Evolutionary conservation across 2,888 invertebrate genomes (phyloP).

Genomic region (Pyrochroa serraticornis): DNA sequence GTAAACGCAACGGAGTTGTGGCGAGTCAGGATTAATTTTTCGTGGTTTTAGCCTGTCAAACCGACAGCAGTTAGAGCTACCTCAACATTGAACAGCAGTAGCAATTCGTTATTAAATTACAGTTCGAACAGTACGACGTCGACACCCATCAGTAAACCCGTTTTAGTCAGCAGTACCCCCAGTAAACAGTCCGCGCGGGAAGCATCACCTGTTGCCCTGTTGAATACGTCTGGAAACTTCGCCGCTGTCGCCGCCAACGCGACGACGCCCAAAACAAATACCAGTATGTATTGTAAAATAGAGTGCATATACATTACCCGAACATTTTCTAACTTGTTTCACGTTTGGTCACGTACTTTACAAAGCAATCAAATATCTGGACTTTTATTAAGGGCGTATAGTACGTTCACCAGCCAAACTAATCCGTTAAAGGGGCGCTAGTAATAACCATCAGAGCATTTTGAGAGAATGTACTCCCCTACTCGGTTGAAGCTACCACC

Average conservation of each 20-base stretch:
- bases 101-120: conserved; percentile 59
- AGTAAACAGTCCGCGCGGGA: conserved; percentile 53
- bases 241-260: conserved; percentile 67
- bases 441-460: too few relatives aligned
- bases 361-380: too few relatives aligned
- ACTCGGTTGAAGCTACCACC: too few relatives aligned
- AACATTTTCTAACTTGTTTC: not conserved
- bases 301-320: not conserved
- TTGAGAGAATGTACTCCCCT: too few relatives aligned
- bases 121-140: conserved; percentile 56
- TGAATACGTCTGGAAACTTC: conserved; percentile 60
- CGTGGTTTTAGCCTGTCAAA: conserved; percentile 76
- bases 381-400: too few relatives aligned
- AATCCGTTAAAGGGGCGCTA: too few relatives aligned
- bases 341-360: too few relatives aligned
- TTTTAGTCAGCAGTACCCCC: conserved; percentile 54
- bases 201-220: conserved; percentile 59
- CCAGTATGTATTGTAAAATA: conserved; percentile 32
- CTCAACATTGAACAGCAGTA: conserved; percentile 59
- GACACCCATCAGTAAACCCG: conserved; percentile 52
- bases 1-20: conserved; percentile 48
- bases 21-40: conserved; percentile 29
- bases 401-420: too few relatives aligned
- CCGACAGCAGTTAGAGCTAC: conserved; percentile 79
- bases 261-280: conserved; percentile 31